phyloP scores from a whole-genome alignment of 2,797 vertebrate genomes.

The Coilia nasus region DNA sequence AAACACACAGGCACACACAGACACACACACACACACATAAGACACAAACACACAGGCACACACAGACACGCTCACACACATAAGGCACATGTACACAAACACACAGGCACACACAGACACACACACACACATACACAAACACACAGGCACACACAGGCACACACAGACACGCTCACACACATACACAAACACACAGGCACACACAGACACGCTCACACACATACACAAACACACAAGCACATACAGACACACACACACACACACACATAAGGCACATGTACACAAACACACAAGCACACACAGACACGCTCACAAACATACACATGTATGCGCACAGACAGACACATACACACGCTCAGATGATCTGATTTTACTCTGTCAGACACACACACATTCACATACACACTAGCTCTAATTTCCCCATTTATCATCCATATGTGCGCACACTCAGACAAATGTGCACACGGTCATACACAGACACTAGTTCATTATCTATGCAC shows the following conservation, averaged over 20 bases:
- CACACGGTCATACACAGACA: background rate
- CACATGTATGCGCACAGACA: background rate
- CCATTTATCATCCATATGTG: conserved; percentile 1
- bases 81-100: background rate
- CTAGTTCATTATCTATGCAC: background rate
- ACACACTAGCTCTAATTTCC: background rate
- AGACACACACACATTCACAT: background rate
- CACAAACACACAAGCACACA: background rate
- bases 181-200: too few relatives aligned
- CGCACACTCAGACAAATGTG: background rate
- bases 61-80: background rate
- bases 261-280: background rate
- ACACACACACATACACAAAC: background rate
- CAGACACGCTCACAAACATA: background rate
- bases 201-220: background rate
- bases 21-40: background rate
- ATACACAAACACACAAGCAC: background rate
- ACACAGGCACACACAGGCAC: background rate
- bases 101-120: background rate
- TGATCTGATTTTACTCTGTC: background rate
- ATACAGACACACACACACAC: background rate
- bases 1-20: background rate
- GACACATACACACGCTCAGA: background rate
- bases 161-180: too few relatives aligned
- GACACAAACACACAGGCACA: too few relatives aligned